Conservation (phyloP, 30 jellyfish, hydroid and myxozoan genomes). For the Aurelia aurita complex sp. Pacific region DNA sequence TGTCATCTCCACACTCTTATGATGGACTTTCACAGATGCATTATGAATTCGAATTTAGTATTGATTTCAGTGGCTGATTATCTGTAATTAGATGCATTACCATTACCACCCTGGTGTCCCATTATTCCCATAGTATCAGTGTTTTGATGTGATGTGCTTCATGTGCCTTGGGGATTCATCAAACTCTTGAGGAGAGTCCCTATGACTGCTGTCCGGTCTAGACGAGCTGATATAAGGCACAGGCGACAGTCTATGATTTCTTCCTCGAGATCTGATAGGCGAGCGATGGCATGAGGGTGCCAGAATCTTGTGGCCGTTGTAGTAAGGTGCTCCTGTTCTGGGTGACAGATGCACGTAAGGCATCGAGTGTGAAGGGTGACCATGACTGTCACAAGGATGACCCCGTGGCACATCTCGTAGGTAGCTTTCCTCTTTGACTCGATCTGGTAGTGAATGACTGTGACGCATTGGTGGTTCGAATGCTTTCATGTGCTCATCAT, state of each 20-base stretch:
- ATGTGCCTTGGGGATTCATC: conserved; percentile 62
- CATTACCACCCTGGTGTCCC: too few species aligned
- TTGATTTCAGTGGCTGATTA: too few species aligned
- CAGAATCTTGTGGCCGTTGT: conserved; percentile 61
- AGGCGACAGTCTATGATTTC: conserved; percentile 67
- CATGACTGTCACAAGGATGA: conserved; percentile 71
- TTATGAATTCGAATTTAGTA: too few species aligned
- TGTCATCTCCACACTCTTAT: too few species aligned
- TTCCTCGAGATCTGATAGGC: conserved; percentile 44
- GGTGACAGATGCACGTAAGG: conserved; percentile 75
- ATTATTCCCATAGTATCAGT: neutral
- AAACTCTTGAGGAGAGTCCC: conserved; percentile 69
- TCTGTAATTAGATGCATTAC: too few species aligned
- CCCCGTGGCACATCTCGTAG: conserved; percentile 55
- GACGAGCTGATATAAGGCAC: conserved; percentile 47
- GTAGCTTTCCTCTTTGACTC: conserved; percentile 64
- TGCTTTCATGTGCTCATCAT: conserved; percentile 54
- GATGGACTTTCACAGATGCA: too few species aligned
- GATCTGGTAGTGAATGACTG: conserved; percentile 52
- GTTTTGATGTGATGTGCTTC: conserved; percentile 42
- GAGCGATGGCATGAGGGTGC: conserved; percentile 59
- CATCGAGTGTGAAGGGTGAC: conserved; percentile 52
- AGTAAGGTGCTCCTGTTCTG: conserved; percentile 63
- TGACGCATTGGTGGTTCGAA: conserved; percentile 64
- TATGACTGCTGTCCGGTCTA: conserved; percentile 46